Base-by-base conservation (phyloP, 1,140 invertebrate species). In the Drosophila busckii region DNA sequence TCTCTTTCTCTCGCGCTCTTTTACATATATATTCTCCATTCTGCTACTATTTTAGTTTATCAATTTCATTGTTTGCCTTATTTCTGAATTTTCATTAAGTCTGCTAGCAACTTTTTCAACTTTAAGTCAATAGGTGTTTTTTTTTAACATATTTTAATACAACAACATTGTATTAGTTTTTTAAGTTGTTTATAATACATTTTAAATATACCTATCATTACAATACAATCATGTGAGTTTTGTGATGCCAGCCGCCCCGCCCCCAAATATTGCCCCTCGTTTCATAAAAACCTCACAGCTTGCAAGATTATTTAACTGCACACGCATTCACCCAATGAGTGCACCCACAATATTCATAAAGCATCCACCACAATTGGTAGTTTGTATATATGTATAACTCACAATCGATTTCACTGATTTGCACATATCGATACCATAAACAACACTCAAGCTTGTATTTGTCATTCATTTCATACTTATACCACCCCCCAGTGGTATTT, bases 81-180 rank as follows among this genome's bases (percentile, higher is more conserved):
- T n/a, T n/a, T n/a, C n/a, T n/a, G n/a, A n/a, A 9, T 19, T n/a
- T 10, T 35, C 23, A 2, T 63, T 34, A 29, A 23, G 15, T 32
- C 9, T 10, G 26, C 38, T 42, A 65, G 55, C 66, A 50, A 31
- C 41, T 37, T 16, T 37, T 41, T 56, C 17, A 22, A 17, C 31
- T 44, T 19, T 55, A 61, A 70, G 49, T 35, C 76, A 76, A 46
- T 75, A 75, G 70, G 70, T 75, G 70, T 54, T 63, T 70, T 70
- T 73, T 75, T 53, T 55, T 29, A 56, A 19, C 22, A 44, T 40
- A 44, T 49, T 29, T n/a, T n/a, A n/a, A n/a, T 45, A 70, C 60
- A 65, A 54, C 25, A 31, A 60, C 59, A 34, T 73, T 75, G 64
- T 75, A 63, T 59, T 75, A 73, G 70, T 44, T 59, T 13, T 50